Percentiles rank a stretch among this genome's conserved stretches.
Evolutionary conservation across 2,888 invertebrate species (phyloP).

Genomic region (Trypoxylon attenuatum): DNA sequence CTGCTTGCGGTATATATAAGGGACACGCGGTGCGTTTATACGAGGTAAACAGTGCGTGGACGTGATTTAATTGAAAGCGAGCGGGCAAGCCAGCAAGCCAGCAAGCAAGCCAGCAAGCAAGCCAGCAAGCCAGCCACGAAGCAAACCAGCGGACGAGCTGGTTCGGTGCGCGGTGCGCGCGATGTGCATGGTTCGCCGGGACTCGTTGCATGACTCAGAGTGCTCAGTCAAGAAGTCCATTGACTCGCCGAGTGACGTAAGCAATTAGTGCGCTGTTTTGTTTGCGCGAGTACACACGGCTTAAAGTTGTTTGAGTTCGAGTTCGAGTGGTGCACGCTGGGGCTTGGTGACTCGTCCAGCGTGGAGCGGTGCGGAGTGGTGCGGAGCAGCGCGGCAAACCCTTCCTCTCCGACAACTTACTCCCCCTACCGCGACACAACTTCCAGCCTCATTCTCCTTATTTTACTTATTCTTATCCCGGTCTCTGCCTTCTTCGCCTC

Average conservation of each 20-base stretch:
- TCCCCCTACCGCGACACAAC: conserved; percentile 30
- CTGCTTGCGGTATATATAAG: conserved; percentile 26
- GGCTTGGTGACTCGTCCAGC: conserved; percentile 60
- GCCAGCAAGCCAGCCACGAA: too few relatives aligned
- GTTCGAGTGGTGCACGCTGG: conserved; percentile 63
- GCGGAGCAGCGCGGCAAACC: conserved; percentile 42
- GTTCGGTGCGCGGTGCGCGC: conserved; percentile 38
- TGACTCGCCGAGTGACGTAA: conserved; percentile 72
- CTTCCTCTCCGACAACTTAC: conserved; percentile 51
- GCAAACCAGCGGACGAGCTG: too few relatives aligned
- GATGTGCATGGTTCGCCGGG: conserved; percentile 17
- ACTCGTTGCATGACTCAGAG: conserved; percentile 65
- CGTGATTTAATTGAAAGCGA: conserved; percentile 70
- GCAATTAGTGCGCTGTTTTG: conserved; percentile 71
- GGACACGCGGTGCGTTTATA: conserved; percentile 61
- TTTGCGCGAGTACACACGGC: conserved; percentile 66
- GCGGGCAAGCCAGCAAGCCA: too few relatives aligned
- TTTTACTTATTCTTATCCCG: conserved; percentile 14
- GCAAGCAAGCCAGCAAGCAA: too few relatives aligned
- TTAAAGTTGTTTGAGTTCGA: conserved; percentile 69
- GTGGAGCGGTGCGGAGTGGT: too few relatives aligned
- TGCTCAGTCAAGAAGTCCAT: conserved; percentile 64
- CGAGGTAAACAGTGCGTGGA: conserved; percentile 68
- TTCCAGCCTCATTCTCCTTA: conserved; percentile 30
- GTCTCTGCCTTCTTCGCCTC: background rate